These are phyloP conservation scores for Periophthalmus magnuspinnatus DNA, from an alignment of 2,797 vertebrate species.

Conservation along the genomic window DNA sequence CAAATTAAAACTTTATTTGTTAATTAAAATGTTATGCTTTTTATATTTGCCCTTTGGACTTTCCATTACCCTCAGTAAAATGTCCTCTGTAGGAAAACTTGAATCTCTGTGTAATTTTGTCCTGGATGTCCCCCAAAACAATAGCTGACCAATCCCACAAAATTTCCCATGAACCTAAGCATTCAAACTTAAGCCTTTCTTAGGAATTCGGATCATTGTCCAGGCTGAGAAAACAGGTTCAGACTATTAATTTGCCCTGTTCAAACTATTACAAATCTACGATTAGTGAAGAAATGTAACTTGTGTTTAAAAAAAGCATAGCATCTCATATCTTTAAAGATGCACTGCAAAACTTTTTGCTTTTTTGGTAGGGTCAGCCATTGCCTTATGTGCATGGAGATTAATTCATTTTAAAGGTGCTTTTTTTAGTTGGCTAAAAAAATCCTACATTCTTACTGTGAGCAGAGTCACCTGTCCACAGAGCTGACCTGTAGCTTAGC, in stretches of 20 bases:
- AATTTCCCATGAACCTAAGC: neutral
- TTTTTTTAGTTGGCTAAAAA: too few relatives aligned
- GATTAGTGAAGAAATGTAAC: neutral
- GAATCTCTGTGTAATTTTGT: neutral
- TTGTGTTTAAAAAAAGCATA: neutral
- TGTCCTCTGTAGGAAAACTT: neutral
- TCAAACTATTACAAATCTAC: neutral
- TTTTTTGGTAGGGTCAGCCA: neutral
- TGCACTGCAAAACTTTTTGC: too few relatives aligned
- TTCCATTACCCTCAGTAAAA: neutral
- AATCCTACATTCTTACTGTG: too few relatives aligned
- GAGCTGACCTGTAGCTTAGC: too few relatives aligned
- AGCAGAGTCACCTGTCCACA: too few relatives aligned
- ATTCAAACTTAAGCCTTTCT: neutral
- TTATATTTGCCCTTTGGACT: neutral
- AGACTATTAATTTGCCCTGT: neutral
- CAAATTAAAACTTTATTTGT: too few relatives aligned
- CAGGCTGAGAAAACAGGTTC: neutral
- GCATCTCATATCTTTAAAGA: neutral
- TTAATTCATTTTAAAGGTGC: too few relatives aligned
- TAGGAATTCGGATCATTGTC: neutral
- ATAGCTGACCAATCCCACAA: neutral
- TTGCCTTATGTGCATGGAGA: too few relatives aligned
- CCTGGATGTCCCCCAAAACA: neutral
- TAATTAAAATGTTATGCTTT: neutral